Percentiles rank a stretch among this genome's conserved stretches.
Conservation (phyloP, 2,797 vertebrate species). For the Todus mexicanus region DNA sequence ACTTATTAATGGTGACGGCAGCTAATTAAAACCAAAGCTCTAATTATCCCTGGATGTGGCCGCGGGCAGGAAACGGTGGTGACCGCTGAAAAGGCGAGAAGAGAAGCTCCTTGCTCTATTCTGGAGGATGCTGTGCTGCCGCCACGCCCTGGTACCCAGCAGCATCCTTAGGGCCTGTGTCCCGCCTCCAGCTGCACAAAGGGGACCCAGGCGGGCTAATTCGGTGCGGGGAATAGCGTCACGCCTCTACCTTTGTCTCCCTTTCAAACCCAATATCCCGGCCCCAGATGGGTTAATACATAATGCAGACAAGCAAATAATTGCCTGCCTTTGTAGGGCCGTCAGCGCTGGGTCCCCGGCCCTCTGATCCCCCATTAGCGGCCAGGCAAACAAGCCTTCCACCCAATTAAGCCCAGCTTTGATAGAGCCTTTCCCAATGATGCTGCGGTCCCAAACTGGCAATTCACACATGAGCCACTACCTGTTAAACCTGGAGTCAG, state of each 20-base stretch:
- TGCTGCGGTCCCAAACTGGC: slow-evolving; percentile 77
- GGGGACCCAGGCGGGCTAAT: slow-evolving; percentile 82
- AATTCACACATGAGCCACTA: slow-evolving; percentile 89
- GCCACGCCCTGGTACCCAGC: not conserved
- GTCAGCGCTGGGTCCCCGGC: slow-evolving; percentile 73
- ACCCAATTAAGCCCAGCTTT: slow-evolving; percentile 98
- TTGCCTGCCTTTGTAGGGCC: slow-evolving; percentile 74
- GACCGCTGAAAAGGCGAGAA: not conserved
- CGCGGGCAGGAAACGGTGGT: not conserved
- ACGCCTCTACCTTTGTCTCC: slow-evolving; percentile 96
- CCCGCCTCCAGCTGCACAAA: slow-evolving; percentile 82
- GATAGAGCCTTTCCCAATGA: slow-evolving; percentile 83
- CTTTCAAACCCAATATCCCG: slow-evolving; percentile 83
- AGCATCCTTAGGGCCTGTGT: slow-evolving; percentile 7
- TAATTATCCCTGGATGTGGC: not conserved
- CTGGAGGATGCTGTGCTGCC: not conserved
- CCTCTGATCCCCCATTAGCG: slow-evolving; percentile 83
- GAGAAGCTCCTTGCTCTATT: not conserved
- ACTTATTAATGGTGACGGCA: not conserved
- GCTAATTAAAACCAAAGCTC: slow-evolving; percentile 34
- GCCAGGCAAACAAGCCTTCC: slow-evolving; percentile 79
- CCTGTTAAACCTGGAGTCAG: slow-evolving; percentile 80
- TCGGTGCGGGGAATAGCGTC: slow-evolving; percentile 82
- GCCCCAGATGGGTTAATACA: slow-evolving; percentile 99
- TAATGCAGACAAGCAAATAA: slow-evolving; percentile 90